phyloP scores from a whole-genome alignment of 2,113 vertebrate genomes.

The Boleophthalmus pectinirostris region DNA sequence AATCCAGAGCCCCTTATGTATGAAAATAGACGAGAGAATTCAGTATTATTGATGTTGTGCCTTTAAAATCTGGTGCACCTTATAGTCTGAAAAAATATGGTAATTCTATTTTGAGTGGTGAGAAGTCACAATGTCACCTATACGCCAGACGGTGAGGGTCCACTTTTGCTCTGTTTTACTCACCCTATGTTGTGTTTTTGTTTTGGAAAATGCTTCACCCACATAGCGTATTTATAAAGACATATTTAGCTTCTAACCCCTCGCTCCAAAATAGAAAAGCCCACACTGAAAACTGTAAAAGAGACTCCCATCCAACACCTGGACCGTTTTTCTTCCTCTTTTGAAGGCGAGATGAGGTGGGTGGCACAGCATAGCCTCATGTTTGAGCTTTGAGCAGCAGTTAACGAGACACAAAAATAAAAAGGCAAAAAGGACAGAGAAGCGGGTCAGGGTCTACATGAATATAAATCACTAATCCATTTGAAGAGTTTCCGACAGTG shows the following conservation, averaged over 20 bases:
- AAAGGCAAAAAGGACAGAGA: conserved; percentile 38
- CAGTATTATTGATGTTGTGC: too few species aligned
- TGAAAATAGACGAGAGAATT: too few species aligned
- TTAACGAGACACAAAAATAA: conserved; percentile 16
- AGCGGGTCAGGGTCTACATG: not conserved
- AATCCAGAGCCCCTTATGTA: too few species aligned
- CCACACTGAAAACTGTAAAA: not conserved
- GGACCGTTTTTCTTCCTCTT: conserved; percentile 2
- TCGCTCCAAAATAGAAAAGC: not conserved
- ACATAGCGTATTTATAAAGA: conserved; percentile 6
- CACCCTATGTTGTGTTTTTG: conserved; percentile 15
- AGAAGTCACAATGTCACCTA: too few species aligned
- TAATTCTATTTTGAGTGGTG: too few species aligned
- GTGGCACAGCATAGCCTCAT: not conserved
- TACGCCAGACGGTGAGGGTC: too few species aligned
- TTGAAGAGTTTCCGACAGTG: not conserved
- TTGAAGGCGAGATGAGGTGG: not conserved
- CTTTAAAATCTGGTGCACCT: too few species aligned
- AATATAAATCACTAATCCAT: not conserved
- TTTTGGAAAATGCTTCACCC: conserved; percentile 20
- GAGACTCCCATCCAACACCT: conserved; percentile 6
- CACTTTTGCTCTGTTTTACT: conserved; percentile 1
- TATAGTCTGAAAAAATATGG: too few species aligned
- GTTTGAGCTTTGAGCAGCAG: conserved; percentile 26
- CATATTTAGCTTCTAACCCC: not conserved